A percentile compares a stretch with the other conserved stretches of the same genome.
These are phyloP conservation scores for Sphenopsis melanotis DNA, from an alignment of 2,797 vertebrate species.

Conservation along the genomic window DNA sequence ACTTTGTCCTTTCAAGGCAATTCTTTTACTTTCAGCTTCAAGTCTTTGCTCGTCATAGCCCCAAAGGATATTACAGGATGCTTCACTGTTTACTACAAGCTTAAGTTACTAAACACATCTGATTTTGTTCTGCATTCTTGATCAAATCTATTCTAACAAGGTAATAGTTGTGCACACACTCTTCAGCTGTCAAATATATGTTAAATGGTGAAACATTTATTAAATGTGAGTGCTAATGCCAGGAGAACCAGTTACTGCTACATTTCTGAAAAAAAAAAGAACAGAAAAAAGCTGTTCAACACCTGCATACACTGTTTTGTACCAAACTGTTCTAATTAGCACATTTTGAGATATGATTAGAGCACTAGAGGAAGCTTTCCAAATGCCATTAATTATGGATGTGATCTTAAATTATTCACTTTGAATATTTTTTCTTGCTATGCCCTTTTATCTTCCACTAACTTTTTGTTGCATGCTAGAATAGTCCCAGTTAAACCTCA, in stretches of 20 bases:
- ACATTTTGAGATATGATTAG: slow-evolving; percentile 73
- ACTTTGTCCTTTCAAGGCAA: neutral
- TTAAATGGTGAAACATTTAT: slow-evolving; percentile 4
- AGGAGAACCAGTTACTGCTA: neutral
- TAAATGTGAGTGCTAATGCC: neutral
- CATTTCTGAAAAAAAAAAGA: slow-evolving; percentile 12
- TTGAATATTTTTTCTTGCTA: slow-evolving; percentile 66
- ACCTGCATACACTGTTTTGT: slow-evolving; percentile 68
- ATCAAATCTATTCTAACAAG: slow-evolving; percentile 21
- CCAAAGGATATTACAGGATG: neutral
- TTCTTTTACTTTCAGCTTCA: neutral
- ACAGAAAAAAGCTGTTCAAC: slow-evolving; percentile 48
- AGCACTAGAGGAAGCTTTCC: slow-evolving; percentile 69
- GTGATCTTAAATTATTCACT: slow-evolving; percentile 78
- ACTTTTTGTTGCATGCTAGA: slow-evolving; percentile 69
- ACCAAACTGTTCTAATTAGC: slow-evolving; percentile 75
- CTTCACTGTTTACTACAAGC: neutral
- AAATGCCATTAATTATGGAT: slow-evolving; percentile 78
- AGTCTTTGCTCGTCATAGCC: neutral
- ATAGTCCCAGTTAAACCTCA: slow-evolving; percentile 65
- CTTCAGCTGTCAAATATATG: slow-evolving; percentile 8
- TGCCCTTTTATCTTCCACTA: slow-evolving; percentile 70
- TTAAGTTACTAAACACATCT: neutral
- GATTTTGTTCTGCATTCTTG: neutral
- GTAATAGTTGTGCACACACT: neutral